phyloP scores from a whole-genome alignment of 2,113 vertebrate species.

The Pongo abelii region DNA sequence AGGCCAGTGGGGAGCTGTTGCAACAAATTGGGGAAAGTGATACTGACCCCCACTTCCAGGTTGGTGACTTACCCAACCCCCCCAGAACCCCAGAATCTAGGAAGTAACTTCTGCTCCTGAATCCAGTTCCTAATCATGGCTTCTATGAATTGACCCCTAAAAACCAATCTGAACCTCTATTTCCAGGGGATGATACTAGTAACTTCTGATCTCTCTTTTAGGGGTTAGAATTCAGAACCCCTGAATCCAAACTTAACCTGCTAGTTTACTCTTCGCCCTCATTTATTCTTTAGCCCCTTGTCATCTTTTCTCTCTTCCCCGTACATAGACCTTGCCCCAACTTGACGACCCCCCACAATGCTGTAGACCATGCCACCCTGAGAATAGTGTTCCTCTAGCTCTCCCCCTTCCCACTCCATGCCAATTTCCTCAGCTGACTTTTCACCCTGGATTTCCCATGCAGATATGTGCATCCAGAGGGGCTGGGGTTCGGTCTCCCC shows the following conservation, averaged over 20 bases:
- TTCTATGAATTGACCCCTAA: constrained; percentile 38
- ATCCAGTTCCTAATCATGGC: background rate
- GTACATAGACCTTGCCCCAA: background rate
- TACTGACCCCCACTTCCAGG: constrained; percentile 96
- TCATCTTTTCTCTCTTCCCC: background rate
- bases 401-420: background rate
- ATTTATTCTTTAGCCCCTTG: background rate
- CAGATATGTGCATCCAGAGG: constrained; percentile 85
- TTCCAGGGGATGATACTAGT: constrained; percentile 9
- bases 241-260: background rate
- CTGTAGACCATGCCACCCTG: background rate
- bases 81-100: background rate
- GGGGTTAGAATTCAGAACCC: constrained; percentile 36
- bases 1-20: constrained; percentile 95
- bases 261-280: background rate
- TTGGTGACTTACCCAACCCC: constrained; percentile 73
- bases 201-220: background rate
- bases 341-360: background rate
- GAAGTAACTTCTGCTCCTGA: constrained; percentile 59
- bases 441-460: constrained; percentile 82
- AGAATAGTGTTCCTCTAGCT: background rate
- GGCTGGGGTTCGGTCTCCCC: constrained; percentile 82
- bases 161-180: background rate
- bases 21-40: constrained; percentile 97
- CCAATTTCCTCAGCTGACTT: constrained; percentile 66